Evolutionary conservation across 2,113 vertebrate species (phyloP), one percentile per base, ranked within the genome.

Genomic region (Gymnarchus niloticus): DNA sequence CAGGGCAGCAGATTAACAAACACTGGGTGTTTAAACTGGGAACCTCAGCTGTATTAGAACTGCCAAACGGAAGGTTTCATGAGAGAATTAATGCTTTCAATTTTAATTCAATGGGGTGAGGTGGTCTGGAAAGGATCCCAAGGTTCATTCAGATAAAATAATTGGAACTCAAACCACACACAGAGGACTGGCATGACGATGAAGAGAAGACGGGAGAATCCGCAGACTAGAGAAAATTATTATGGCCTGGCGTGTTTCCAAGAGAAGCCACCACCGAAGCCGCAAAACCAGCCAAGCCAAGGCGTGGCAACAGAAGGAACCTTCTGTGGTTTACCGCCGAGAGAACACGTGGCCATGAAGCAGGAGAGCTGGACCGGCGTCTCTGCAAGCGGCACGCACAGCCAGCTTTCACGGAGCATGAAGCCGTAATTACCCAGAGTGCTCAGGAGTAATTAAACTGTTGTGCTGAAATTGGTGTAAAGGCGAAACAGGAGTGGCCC

Each of bases 201-300:
- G 8, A 44, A 81, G 77, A 51, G 3, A 21, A 12, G 56, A 12
- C n/a, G 23, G 44, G 48, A 46, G 8, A 48, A 81, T 23, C 49
- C 46, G n/a, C 9, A 33, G 65, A 33, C 14, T 33, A 73, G 28
- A 51, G 23, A 51, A 46, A 51, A 48, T 81, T 9, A 23, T 25
- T 73, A 17, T 3, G n/a, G 28, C 52, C 83, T 52, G 46, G n/a
- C 10, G 51, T n/a, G 21, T 37, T 10, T 28, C 25, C 81, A n/a
- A 33, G 49, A 12, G 48, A 81, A n/a, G 25, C 21, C n/a, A 17
- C 48, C 25, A 33, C 5, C 19, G 48, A 1, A 6, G 2, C 10
- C 56, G 41, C 83, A 25, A 37, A 61, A 49, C 41, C 57, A 25
- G 23, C 41, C 56, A 84, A 65, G n/a, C 44, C 83, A 84, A 84